Base-by-base conservation (phyloP, 2,797 vertebrate genomes). In the Chaetophractus vellerosus region DNA sequence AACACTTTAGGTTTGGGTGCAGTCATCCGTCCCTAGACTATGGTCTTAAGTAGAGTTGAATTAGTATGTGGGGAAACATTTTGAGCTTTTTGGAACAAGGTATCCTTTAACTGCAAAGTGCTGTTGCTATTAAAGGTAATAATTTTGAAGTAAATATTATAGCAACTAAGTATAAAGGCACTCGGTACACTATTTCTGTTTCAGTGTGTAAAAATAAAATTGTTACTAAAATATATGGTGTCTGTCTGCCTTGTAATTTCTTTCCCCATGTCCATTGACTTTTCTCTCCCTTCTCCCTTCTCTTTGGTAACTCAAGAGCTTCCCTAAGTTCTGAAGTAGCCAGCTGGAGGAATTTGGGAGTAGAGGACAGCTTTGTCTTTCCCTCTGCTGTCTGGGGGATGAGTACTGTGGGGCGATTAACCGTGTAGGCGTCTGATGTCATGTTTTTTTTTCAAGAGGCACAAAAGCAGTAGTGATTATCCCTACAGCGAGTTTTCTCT, bases 131-230 rank as follows among this genome's bases (percentile, higher is more conserved):
- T 96, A 80, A 90, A 93, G 55, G 41, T 86, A 31, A 87, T 91
- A 89, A 94, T 94, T 94, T 93, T 69, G 79, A 61, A 84, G 89
- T 89, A 94, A 97, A 95, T 90, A 94, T 87, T 72, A 63, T 11
- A 78, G 48, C 28, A 68, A 86, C 31, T 45, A 45, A 79, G 36
- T 38, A 33, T 61, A 59, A 61, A 79, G 33, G 36, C 71, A 75
- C 61, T 92, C 48, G 48, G 74, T 21, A n/a, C 18, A 19, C 78
- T 45, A 59, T 92, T 90, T 90, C 31, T 63, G 85, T 84, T 84
- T 94, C 74, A 90, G 16, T 23, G 59, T 66, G 3, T 92, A 93
- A 79, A 78, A 94, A 79, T 71, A 88, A 88, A 86, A 63, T 61
- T 61, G 36, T 28, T 48, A 11, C 55, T 64, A 84, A 72, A 93